Base-by-base conservation (phyloP, 2,113 vertebrate genomes). In the Oriolus oriolus region DNA sequence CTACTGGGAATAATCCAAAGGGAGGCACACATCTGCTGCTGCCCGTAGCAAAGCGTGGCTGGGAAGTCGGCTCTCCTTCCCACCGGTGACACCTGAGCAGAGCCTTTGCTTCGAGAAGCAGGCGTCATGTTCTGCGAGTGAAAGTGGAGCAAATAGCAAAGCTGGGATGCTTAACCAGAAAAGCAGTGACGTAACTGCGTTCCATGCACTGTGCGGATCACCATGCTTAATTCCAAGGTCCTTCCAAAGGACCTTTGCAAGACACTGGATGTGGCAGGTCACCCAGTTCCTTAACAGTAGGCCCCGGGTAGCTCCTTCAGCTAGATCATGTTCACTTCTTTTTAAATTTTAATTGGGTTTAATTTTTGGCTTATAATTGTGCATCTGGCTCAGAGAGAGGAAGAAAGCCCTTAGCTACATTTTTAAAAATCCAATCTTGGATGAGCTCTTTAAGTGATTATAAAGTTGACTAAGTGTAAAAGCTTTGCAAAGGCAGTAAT, bases 381-480 rank as follows among this genome's bases (percentile, higher is more conserved):
- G 49, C 60, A 75, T 93, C 88, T 96, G 95, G 79, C 84, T 92
- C 61, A 69, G 87, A 84, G 33, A 87, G 63, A 89, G 86, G 84
- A 94, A 96, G 91, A 93, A 92, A 93, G 86, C 81, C 93, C 91
- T 96, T 85, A 96, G 93, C 93, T 89, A 92, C 77, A 24, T 89
- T 89, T 95, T 89, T 39, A 52, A 94, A 95, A 95, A 92, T 85
- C 63, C 60, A 79, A 76, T 92, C 93, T 96, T 91, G 92, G 65
- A 89, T 94, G 95, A 95, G 94, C 70, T 94, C 87, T 97, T 96
- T 95, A 92, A 91, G 64, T 80, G 76, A 94, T 97, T 94, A 85
- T 87, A 82, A 95, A 93, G 92, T 94, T 94, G 96, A 93, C 87
- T 97, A 93, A 93, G 87, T 93, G 89, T 95, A 93, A 91, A 80